Conservation (phyloP, 2,797 vertebrate species). For the Lepus oiostolus region DNA sequence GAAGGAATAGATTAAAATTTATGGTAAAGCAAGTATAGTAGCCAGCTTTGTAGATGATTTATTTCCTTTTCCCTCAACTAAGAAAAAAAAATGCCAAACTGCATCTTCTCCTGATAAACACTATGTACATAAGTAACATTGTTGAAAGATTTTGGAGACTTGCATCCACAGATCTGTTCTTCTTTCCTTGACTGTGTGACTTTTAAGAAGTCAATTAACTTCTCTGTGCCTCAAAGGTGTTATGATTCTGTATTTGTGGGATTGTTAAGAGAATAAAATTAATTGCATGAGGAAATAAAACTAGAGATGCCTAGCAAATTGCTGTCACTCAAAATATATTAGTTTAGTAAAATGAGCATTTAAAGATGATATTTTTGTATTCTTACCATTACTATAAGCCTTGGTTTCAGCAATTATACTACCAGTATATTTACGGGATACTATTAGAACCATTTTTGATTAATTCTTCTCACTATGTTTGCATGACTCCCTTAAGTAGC, state of each 20-base stretch:
- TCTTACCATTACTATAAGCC: background rate
- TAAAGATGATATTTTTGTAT: background rate
- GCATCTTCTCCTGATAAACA: background rate
- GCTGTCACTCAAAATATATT: background rate
- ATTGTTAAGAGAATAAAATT: background rate
- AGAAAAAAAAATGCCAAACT: background rate
- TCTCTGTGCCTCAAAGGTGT: background rate
- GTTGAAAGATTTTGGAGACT: background rate
- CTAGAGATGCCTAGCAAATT: background rate
- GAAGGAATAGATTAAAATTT: background rate
- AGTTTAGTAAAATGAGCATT: background rate
- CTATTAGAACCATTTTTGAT: conserved; percentile 52
- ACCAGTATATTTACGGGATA: background rate
- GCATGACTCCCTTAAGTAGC: conserved; percentile 68
- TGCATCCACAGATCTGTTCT: background rate
- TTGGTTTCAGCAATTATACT: background rate
- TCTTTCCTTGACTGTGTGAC: background rate
- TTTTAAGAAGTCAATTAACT: background rate
- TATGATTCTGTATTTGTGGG: background rate
- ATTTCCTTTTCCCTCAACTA: background rate
- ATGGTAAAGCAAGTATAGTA: background rate
- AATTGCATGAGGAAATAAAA: background rate
- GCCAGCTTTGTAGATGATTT: background rate
- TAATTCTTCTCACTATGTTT: conserved; percentile 63
- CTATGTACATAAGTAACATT: background rate